Conservation (phyloP, 1,140 invertebrate genomes). For the Zophobas atratus region DNA sequence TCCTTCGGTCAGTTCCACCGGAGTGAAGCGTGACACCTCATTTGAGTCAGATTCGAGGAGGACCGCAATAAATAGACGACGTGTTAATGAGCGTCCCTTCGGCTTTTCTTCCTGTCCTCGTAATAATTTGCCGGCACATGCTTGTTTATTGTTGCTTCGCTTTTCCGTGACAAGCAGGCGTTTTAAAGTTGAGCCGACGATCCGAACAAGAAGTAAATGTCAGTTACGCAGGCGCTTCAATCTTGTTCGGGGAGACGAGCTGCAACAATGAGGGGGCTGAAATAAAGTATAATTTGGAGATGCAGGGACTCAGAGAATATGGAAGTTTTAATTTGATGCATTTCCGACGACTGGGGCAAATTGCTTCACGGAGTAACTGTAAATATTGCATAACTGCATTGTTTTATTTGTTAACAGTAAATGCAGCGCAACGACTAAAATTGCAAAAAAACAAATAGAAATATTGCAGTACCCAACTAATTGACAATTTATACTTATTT, state of each 20-base stretch:
- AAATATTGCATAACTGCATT: too few relatives aligned
- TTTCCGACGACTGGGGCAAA: too few relatives aligned
- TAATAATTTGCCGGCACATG: conserved; percentile 14
- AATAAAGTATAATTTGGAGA: too few relatives aligned
- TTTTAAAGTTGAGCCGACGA: conserved; percentile 20
- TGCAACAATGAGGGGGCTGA: too few relatives aligned
- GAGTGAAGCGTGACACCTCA: conserved; percentile 5
- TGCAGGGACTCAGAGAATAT: too few relatives aligned
- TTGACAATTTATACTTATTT: too few relatives aligned
- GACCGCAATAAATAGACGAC: conserved; percentile 38
- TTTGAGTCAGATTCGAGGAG: conserved; percentile 10
- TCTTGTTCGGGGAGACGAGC: background rate
- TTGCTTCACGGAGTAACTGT: too few relatives aligned
- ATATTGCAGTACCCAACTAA: too few relatives aligned
- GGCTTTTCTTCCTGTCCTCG: background rate
- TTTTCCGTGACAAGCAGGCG: conserved; percentile 13
- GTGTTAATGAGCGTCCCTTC: conserved; percentile 24
- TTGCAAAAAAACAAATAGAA: too few relatives aligned
- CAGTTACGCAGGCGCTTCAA: conserved; percentile 50
- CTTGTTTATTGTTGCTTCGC: background rate
- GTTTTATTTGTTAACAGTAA: too few relatives aligned
- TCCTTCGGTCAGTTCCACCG: conserved; percentile 13
- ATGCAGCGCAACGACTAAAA: too few relatives aligned
- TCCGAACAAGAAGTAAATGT: conserved; percentile 27
- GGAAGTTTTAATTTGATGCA: too few relatives aligned